phyloP scores from a whole-genome alignment of 2,888 invertebrate genomes.

The Byasa hedistus region DNA sequence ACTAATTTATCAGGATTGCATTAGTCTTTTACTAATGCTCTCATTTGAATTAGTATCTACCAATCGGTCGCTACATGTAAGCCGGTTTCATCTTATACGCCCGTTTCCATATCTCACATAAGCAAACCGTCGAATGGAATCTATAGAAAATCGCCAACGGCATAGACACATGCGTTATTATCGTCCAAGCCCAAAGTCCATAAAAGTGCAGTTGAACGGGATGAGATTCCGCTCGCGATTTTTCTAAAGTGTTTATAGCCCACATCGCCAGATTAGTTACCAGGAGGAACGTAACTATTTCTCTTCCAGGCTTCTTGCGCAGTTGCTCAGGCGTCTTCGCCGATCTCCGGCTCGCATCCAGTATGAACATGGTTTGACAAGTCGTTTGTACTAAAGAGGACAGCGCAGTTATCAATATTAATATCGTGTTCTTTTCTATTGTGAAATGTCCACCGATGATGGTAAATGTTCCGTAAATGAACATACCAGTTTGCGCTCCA shows the following conservation, averaged over 20 bases:
- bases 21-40: slow-evolving; percentile 17
- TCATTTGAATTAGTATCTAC: slow-evolving; percentile 54
- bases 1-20: slow-evolving; percentile 35
- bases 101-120: slow-evolving; percentile 97
- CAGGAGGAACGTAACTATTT: slow-evolving; percentile 94
- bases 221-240: slow-evolving; percentile 93
- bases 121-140: slow-evolving; percentile 96
- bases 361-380: slow-evolving; percentile 93
- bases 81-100: slow-evolving; percentile 95
- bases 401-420: slow-evolving; percentile 90
- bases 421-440: slow-evolving; percentile 87
- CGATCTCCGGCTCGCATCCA: slow-evolving; percentile 92
- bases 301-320: slow-evolving; percentile 92
- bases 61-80: slow-evolving; percentile 84
- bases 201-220: slow-evolving; percentile 95
- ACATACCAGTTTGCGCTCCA: slow-evolving; percentile 96
- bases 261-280: slow-evolving; percentile 96
- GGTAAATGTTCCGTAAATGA: slow-evolving; percentile 95
- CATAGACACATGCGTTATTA: slow-evolving; percentile 96
- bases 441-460: slow-evolving; percentile 96
- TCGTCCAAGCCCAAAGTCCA: slow-evolving; percentile 96
- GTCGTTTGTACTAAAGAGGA: slow-evolving; percentile 93
- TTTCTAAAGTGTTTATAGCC: slow-evolving; percentile 96
- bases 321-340: slow-evolving; percentile 91
- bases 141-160: slow-evolving; percentile 95